Conservation (phyloP, 1,140 invertebrate genomes). For the Panagrolaimus sp. region DNA sequence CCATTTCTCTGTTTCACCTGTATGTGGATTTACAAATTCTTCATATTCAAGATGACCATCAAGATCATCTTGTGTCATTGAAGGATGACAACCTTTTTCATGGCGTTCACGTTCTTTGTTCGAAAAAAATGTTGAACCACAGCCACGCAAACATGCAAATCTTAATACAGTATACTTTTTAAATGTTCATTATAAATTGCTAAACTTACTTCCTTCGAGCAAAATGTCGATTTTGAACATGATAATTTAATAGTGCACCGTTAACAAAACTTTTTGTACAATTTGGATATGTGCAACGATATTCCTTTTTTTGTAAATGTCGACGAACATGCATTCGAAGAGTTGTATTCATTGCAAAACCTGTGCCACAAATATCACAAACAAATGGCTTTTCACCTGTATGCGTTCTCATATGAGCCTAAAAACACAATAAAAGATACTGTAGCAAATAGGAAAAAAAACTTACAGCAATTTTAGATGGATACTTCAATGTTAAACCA, state of each 20-base stretch:
- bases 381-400: slow-evolving; percentile 70
- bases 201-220: slow-evolving; percentile 16
- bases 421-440: slow-evolving; percentile 84
- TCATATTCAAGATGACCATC: slow-evolving; percentile 3
- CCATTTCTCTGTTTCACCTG: slow-evolving; percentile 3
- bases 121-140: slow-evolving; percentile 7
- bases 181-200: too few relatives aligned
- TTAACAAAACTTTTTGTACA: slow-evolving; percentile 18
- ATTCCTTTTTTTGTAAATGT: slow-evolving; percentile 78
- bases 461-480: slow-evolving; percentile 35
- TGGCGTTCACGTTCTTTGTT: slow-evolving; percentile 15
- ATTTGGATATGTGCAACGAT: slow-evolving; percentile 66
- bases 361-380: slow-evolving; percentile 86
- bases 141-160: slow-evolving; percentile 18
- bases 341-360: slow-evolving; percentile 73
- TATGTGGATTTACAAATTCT: not conserved
- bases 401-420: slow-evolving; percentile 76
- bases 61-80: not conserved
- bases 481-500: slow-evolving; percentile 37
- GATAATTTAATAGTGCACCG: slow-evolving; percentile 21
- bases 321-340: slow-evolving; percentile 69
- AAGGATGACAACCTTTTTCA: not conserved
- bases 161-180: not conserved
- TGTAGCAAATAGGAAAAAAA: slow-evolving; percentile 62
- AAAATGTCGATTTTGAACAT: slow-evolving; percentile 17